Evolutionary conservation across 2,113 vertebrate genomes (phyloP), one percentile per base, ranked within the genome.

Genomic region (Dendrocopos noguchii): DNA sequence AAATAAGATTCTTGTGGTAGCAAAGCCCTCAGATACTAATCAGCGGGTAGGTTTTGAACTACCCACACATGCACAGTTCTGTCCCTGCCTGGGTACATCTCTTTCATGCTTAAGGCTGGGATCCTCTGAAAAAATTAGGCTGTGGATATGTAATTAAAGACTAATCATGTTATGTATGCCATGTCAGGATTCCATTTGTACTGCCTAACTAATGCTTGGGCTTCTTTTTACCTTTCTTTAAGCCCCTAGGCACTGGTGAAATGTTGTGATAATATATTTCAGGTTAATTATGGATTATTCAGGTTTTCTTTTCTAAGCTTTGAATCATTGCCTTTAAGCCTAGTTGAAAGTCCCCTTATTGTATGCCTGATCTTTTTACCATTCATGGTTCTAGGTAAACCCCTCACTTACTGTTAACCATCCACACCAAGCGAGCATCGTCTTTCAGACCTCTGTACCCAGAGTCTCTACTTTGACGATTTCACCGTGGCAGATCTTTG

Each of bases 281-380:
- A 73, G 57, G 39, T 83, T 90, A 83, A 81, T 80, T 80, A 87
- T 63, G 15, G 20, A 64, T 84, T 79, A 68, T 65, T 57, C 70
- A 84, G 25, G 16, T 93, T 93, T 88, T n/a, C 33, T 68, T 90
- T 90, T 42, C 73, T 44, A 68, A 77, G 60, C 24, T 92, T 88
- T 80, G 56, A 88, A 61, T 60, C 28, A 65, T 31, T 67, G 39
- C 52, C 15, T 88, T 92, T 90, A 73, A 80, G 14, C 36, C 79
- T 52, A 61, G 76, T 77, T 33, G 31, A 88, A 95, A 88, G 56
- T 76, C n/a, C 25, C 20, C 60, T 47, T 65, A 33, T 76, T 75
- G 34, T 55, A 36, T 47, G 50, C 57, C 24, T 89, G 88, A 89
- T 60, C 73, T 91, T 93, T 95, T 74, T 15, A 33, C 14, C 70